These are phyloP conservation scores for Lasiommata megera DNA, from an alignment of 2,888 invertebrate genomes.

Conservation along the genomic window DNA sequence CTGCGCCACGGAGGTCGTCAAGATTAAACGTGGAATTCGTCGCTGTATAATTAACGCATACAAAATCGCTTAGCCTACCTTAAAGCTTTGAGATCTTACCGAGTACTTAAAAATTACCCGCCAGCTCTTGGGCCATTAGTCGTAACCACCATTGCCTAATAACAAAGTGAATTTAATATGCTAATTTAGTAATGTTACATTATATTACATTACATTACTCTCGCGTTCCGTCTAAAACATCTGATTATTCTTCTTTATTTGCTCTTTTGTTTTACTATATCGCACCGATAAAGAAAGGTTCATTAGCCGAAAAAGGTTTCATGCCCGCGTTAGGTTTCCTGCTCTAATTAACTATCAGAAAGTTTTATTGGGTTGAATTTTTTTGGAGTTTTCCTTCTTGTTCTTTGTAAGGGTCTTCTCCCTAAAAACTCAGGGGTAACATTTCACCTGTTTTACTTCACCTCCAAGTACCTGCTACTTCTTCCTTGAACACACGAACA, in stretches of 20 bases:
- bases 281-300: not conserved
- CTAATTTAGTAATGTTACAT: constrained; percentile 22
- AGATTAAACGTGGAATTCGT: too few species aligned
- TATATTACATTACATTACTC: constrained; percentile 1
- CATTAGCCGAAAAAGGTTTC: not conserved
- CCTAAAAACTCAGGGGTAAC: too few species aligned
- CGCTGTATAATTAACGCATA: too few species aligned
- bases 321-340: not conserved
- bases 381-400: not conserved
- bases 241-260: constrained; percentile 12
- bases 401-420: not conserved
- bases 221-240: constrained; percentile 4
- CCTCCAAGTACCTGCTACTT: too few species aligned
- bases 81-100: too few species aligned
- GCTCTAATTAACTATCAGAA: not conserved
- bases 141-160: constrained; percentile 23
- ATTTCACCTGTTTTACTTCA: too few species aligned
- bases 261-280: not conserved
- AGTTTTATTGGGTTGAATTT: not conserved
- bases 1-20: too few species aligned
- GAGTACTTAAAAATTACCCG: not conserved
- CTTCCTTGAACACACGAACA: too few species aligned
- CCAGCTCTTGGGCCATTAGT: not conserved
- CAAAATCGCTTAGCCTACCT: too few species aligned
- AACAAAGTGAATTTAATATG: constrained; percentile 26